Evolutionary conservation across 2,888 invertebrate species (phyloP).

Genomic region (Gasteruption jaculator): DNA sequence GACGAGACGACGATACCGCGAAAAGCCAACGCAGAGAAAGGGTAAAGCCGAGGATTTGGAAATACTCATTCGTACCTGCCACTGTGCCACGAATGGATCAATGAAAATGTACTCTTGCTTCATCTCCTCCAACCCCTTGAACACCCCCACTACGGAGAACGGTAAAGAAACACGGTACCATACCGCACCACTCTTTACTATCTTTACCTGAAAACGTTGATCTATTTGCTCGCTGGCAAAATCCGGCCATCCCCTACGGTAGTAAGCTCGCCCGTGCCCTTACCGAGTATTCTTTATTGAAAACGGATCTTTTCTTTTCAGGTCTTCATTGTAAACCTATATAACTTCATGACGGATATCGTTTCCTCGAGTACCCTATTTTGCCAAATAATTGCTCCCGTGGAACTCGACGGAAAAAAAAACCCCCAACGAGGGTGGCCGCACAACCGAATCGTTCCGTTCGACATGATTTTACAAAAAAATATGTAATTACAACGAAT

Average conservation of each 20-base stretch:
- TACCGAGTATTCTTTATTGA: too few relatives aligned
- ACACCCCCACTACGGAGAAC: constrained; percentile 21
- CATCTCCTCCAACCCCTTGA: constrained; percentile 20
- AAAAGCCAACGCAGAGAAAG: too few relatives aligned
- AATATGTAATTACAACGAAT: too few relatives aligned
- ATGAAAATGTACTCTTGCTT: constrained; percentile 45
- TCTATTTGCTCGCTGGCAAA: constrained; percentile 9
- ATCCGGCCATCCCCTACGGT: constrained; percentile 20
- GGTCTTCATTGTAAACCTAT: too few relatives aligned
- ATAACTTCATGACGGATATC: too few relatives aligned
- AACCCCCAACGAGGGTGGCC: too few relatives aligned
- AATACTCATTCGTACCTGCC: constrained; percentile 32
- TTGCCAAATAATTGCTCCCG: too few relatives aligned
- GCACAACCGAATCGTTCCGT: too few relatives aligned
- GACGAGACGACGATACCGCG: neutral
- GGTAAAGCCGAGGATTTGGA: constrained; percentile 30
- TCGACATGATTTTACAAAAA: too few relatives aligned
- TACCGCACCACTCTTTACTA: constrained; percentile 40
- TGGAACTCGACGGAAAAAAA: too few relatives aligned
- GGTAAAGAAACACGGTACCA: constrained; percentile 32
- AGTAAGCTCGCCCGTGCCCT: constrained; percentile 21
- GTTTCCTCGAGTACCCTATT: too few relatives aligned
- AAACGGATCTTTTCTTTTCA: too few relatives aligned
- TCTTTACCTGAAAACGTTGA: constrained; percentile 37
- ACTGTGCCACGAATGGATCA: constrained; percentile 46